Evolutionary conservation across 64 coral and sea anemone genomes (phyloP), one percentile per base, ranked within the genome.

Genomic region (Porites lutea): DNA sequence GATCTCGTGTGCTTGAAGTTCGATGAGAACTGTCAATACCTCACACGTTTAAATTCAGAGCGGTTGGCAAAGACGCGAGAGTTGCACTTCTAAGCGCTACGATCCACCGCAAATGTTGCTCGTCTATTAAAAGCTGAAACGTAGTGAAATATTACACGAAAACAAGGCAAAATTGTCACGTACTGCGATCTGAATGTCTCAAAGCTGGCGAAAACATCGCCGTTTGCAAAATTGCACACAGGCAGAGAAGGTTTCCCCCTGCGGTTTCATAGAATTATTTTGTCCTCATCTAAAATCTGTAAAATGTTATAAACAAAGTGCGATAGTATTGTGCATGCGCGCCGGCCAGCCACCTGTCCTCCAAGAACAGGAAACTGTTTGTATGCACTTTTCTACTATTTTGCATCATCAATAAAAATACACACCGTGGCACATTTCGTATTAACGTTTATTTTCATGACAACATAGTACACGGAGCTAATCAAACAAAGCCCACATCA

Each of bases 371-470:
- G 81, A 52, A 52, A 48, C 4, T 43, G 22, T 52, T 68, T 66
- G 81, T 51, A 68, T 52, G 81, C 81, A 51, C 62, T 69, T 83
- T 44, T 66, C 21, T 13, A 19, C 14, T 68, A 52, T n/a, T 79
- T 13, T 68, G 81, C 61, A 64, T 84, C 81, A 84, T 63, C 27
- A 65, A 82, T 68, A 21, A 84, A 84, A 68, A 69, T 84, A 69
- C 18, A 63, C 48, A 68, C 43, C 4, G 19, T n/a, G 63, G 62
- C 46, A 49, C 81, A 84, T 68, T 68, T 68, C 81, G 18, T 22
- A 68, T 84, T 84, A n/a, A 68, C 47, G 61, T 21, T 52, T 13
- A 84, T 69, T 84, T 84, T 53, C 9, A 11, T 48, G 81, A 84
- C 67, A 83, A 83, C 80, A 66, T 59, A 43, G 15, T 6, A 19